phyloP scores from a whole-genome alignment of 2,888 invertebrate genomes.

The Drosophila seclusa region DNA sequence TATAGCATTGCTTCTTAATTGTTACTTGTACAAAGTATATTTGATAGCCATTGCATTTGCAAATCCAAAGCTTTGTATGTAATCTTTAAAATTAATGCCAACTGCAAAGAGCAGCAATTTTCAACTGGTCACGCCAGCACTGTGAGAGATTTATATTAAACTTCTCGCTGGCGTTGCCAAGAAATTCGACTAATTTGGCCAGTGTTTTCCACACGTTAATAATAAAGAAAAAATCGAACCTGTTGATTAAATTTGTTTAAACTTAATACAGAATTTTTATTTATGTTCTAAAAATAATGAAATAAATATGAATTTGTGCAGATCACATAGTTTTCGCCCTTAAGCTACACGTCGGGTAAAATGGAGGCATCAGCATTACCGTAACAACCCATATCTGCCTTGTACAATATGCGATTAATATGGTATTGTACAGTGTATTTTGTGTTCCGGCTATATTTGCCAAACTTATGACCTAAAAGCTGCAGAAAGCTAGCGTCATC shows the following conservation, averaged over 20 bases:
- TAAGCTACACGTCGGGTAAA: slow-evolving; percentile 14
- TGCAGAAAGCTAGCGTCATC: slow-evolving; percentile 55
- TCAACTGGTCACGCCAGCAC: slow-evolving; percentile 32
- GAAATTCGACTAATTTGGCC: slow-evolving; percentile 42
- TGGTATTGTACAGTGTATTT: slow-evolving; percentile 60
- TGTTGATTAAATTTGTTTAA: slow-evolving; percentile 21
- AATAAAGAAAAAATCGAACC: slow-evolving; percentile 18
- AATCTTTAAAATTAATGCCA: slow-evolving; percentile 39
- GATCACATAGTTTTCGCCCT: background rate
- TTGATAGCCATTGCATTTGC: slow-evolving; percentile 45
- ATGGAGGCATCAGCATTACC: slow-evolving; percentile 41
- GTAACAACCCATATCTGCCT: slow-evolving; percentile 63
- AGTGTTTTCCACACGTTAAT: slow-evolving; percentile 32
- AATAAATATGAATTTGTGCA: background rate
- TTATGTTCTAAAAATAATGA: background rate
- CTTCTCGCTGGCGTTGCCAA: slow-evolving; percentile 74
- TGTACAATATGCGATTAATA: slow-evolving; percentile 59
- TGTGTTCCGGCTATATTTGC: slow-evolving; percentile 53
- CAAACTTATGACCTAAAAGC: slow-evolving; percentile 49
- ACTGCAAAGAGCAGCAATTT: slow-evolving; percentile 49
- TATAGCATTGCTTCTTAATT: slow-evolving; percentile 35
- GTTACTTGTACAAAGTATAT: slow-evolving; percentile 39
- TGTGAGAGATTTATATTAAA: slow-evolving; percentile 84
- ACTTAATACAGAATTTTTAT: background rate
- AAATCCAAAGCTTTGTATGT: slow-evolving; percentile 51